Percentiles rank a stretch among this genome's conserved stretches.
phyloP scores from a whole-genome alignment of 2,113 vertebrate species.

The Uria aalge region DNA sequence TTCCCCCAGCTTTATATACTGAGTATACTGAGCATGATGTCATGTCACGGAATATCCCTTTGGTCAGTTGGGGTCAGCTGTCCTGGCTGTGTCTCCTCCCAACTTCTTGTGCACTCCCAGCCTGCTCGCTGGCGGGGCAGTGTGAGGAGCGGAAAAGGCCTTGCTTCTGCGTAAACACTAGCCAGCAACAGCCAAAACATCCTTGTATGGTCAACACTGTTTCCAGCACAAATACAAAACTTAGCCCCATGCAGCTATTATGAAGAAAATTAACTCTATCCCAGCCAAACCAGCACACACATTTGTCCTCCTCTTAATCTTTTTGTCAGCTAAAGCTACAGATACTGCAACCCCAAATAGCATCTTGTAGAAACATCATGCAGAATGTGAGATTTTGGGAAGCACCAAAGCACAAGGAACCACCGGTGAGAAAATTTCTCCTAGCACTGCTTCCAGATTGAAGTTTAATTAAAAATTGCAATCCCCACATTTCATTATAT shows the following conservation, averaged over 20 bases:
- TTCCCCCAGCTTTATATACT: not conserved
- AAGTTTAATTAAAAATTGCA: not conserved
- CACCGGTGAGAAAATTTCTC: not conserved
- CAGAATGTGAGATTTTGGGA: not conserved
- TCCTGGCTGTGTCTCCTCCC: not conserved
- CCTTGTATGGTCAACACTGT: not conserved
- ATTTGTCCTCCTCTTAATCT: not conserved
- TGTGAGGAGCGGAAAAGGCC: not conserved
- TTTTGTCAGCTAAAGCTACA: not conserved
- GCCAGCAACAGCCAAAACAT: not conserved
- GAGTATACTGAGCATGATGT: not conserved
- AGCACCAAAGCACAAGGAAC: not conserved
- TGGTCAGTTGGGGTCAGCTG: not conserved
- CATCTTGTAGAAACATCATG: fast-evolving
- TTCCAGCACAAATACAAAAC: not conserved
- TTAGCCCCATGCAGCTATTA: not conserved
- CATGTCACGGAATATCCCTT: not conserved
- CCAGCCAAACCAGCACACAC: not conserved
- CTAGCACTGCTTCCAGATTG: not conserved
- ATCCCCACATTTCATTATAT: not conserved
- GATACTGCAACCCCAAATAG: not conserved
- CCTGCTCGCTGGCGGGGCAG: not conserved
- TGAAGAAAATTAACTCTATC: not conserved
- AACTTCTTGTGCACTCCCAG: not conserved
- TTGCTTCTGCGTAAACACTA: not conserved